A percentile compares a stretch with the other conserved stretches of the same genome.
These are phyloP conservation scores for Centropus unirufus DNA, from an alignment of 2,113 vertebrate species.

Conservation along the genomic window DNA sequence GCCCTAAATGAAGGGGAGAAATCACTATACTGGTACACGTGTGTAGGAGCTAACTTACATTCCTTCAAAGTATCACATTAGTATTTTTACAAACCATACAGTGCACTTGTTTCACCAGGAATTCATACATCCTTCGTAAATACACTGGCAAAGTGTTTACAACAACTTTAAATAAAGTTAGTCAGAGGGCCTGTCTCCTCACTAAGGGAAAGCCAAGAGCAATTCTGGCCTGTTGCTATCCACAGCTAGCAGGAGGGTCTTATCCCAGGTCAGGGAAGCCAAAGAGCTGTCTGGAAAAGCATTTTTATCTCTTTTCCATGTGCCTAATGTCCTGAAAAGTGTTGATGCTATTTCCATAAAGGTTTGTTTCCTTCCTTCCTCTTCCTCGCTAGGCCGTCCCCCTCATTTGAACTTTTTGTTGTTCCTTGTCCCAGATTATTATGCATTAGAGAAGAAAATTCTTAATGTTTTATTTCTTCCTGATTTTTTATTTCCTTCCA, in stretches of 20 bases:
- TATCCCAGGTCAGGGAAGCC: background rate
- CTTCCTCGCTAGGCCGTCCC: fast-evolving
- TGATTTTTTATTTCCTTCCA: background rate
- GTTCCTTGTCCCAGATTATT: background rate
- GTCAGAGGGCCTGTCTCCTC: background rate
- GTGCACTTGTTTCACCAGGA: background rate
- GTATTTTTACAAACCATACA: background rate
- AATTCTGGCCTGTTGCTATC: background rate
- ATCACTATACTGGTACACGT: background rate
- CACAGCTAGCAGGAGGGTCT: background rate
- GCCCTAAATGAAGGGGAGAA: background rate
- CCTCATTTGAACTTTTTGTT: background rate
- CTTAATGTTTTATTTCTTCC: background rate
- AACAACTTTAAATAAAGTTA: background rate
- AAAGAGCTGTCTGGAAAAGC: background rate
- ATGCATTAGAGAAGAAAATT: background rate
- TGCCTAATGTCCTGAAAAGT: background rate
- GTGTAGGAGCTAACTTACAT: background rate
- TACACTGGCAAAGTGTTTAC: background rate
- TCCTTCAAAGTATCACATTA: background rate
- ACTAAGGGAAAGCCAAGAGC: background rate
- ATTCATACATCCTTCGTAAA: background rate
- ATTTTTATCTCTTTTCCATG: background rate
- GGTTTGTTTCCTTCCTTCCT: background rate
- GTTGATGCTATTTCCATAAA: background rate